Percentiles rank a stretch among this genome's conserved stretches.
Evolutionary conservation across 2,113 vertebrate genomes (phyloP).

Genomic region (Solea solea): DNA sequence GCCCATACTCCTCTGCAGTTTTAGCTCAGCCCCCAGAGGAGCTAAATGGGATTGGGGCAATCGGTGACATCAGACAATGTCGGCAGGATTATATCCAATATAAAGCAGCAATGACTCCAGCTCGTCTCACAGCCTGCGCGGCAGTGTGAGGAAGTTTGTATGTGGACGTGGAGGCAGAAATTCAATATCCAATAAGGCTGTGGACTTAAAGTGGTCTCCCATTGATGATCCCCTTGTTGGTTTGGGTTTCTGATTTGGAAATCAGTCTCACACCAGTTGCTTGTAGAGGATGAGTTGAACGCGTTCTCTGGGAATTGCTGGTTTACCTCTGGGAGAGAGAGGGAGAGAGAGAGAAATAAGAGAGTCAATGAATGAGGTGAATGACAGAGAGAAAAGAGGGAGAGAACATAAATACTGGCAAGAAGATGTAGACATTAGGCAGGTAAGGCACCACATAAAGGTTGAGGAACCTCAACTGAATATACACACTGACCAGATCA

Average conservation of each 20-base stretch:
- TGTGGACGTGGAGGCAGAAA: constrained; percentile 30
- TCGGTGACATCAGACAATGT: constrained; percentile 62
- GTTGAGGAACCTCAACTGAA: constrained; percentile 38
- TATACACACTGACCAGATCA: constrained; percentile 60
- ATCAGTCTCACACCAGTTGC: constrained; percentile 35
- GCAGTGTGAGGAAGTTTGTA: constrained; percentile 14
- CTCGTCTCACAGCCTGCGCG: constrained; percentile 12
- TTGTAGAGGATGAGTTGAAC: constrained; percentile 27
- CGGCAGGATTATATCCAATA: constrained; percentile 51
- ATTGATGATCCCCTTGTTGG: constrained; percentile 34
- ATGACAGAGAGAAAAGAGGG: constrained; percentile 6
- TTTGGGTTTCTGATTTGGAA: constrained; percentile 39
- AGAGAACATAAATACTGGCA: constrained; percentile 26
- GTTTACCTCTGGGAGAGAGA: constrained; percentile 41
- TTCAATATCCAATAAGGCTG: constrained; percentile 55
- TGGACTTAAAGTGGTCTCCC: constrained; percentile 38
- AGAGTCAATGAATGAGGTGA: constrained; percentile 43
- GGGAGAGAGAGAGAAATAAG: constrained; percentile 11
- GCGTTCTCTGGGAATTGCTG: constrained; percentile 25
- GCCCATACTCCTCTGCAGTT: constrained; percentile 77
- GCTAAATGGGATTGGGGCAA: constrained; percentile 64
- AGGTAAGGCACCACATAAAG: constrained; percentile 56
- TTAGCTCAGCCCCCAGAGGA: constrained; percentile 82
- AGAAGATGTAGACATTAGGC: constrained; percentile 55
- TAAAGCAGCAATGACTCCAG: constrained; percentile 19